Evolutionary conservation across 1,140 invertebrate species (phyloP).

Genomic region (Zaprionus ghesquierei): DNA sequence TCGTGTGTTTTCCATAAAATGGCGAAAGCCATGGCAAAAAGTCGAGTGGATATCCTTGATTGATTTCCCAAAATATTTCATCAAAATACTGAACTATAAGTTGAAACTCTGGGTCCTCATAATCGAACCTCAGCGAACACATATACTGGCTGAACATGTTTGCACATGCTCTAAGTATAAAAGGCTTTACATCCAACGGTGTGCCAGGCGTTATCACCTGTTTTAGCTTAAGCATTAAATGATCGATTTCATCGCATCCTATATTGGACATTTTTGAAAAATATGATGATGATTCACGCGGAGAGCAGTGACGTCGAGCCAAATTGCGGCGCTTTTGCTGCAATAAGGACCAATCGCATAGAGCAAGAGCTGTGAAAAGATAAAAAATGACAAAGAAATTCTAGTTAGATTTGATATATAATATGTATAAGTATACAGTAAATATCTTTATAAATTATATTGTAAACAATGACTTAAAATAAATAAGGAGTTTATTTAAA

Average conservation of each 20-base stretch:
- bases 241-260: slow-evolving; percentile 85
- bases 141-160: slow-evolving; percentile 94
- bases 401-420: neutral
- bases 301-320: slow-evolving; percentile 89
- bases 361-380: slow-evolving; percentile 48
- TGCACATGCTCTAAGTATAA: slow-evolving; percentile 88
- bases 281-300: slow-evolving; percentile 87
- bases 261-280: slow-evolving; percentile 87
- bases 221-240: slow-evolving; percentile 85
- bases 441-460: neutral
- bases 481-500: neutral
- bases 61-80: slow-evolving; percentile 94
- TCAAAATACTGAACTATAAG: slow-evolving; percentile 90
- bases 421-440: neutral
- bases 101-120: slow-evolving; percentile 86
- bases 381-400: neutral
- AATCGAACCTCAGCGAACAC: slow-evolving; percentile 89
- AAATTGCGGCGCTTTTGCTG: slow-evolving; percentile 91
- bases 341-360: slow-evolving; percentile 86
- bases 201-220: slow-evolving; percentile 78
- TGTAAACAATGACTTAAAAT: neutral
- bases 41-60: slow-evolving; percentile 93
- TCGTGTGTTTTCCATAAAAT: slow-evolving; percentile 88
- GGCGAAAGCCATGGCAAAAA: slow-evolving; percentile 93
- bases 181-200: slow-evolving; percentile 84